Percentiles rank a stretch among this genome's conserved stretches.
phyloP scores from a whole-genome alignment of 2,888 invertebrate species.

The Phortica okadai region DNA sequence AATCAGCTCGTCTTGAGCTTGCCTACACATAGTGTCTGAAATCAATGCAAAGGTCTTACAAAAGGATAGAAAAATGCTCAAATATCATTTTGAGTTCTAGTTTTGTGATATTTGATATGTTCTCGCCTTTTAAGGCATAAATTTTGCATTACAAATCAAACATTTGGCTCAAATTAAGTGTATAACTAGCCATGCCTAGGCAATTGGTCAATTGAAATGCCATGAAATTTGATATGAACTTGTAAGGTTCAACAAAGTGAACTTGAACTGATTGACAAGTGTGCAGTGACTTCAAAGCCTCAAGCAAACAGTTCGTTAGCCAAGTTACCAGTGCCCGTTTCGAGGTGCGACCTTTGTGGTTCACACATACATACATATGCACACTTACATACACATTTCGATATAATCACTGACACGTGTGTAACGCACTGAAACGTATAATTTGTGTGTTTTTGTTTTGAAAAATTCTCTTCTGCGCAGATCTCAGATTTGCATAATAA shows the following conservation, averaged over 20 bases:
- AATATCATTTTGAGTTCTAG: too few species aligned
- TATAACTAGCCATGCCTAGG: background rate
- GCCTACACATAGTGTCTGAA: too few species aligned
- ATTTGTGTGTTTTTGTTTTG: background rate
- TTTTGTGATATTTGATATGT: too few species aligned
- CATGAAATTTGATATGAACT: background rate
- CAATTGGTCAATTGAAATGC: background rate
- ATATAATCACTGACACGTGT: background rate
- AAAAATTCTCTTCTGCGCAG: slow-evolving; percentile 36
- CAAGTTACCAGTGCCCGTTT: background rate
- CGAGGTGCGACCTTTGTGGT: background rate
- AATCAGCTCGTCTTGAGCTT: too few species aligned
- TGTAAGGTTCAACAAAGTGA: background rate
- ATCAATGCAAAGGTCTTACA: too few species aligned
- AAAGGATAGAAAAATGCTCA: too few species aligned
- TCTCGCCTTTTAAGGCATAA: too few species aligned
- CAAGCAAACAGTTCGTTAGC: background rate
- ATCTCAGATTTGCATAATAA: slow-evolving; percentile 50
- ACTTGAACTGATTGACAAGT: background rate
- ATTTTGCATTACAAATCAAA: too few species aligned
- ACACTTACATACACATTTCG: background rate
- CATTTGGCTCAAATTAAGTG: too few species aligned
- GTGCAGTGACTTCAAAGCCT: background rate
- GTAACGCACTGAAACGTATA: slow-evolving; percentile 1
- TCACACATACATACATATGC: background rate